Conservation (phyloP, 2,113 vertebrate species). For the Pomatostomus ruficeps region DNA sequence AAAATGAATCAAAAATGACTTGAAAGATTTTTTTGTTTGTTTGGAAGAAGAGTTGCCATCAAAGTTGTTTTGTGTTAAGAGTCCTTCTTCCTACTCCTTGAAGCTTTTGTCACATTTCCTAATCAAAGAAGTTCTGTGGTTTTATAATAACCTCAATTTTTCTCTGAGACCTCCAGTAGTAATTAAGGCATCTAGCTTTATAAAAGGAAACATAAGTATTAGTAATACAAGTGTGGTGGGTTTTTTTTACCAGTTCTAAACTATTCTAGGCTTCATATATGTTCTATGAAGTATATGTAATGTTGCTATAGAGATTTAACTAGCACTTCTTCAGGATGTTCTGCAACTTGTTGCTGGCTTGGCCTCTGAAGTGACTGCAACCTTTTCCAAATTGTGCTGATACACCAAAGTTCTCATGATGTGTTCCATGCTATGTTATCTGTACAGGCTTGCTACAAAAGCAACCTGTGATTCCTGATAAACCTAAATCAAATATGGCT, state of each 20-base stretch:
- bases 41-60: not conserved
- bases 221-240: not conserved
- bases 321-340: not conserved
- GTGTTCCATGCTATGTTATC: not conserved
- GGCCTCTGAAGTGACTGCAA: not conserved
- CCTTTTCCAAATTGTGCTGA: not conserved
- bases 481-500: not conserved
- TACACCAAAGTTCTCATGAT: not conserved
- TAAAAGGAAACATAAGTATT: not conserved
- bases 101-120: not conserved
- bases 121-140: not conserved
- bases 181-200: slow-evolving; percentile 48
- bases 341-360: not conserved
- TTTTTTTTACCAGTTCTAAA: not conserved
- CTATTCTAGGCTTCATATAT: not conserved
- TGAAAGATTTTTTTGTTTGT: not conserved
- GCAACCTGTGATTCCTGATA: slow-evolving; percentile 23
- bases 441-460: not conserved
- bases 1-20: not conserved
- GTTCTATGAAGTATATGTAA: not conserved
- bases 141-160: not conserved
- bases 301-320: not conserved
- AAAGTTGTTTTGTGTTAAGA: not conserved
- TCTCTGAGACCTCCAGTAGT: not conserved
- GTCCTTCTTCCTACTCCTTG: not conserved